These are phyloP conservation scores for Ormyrus thymus DNA, from an alignment of 2,888 invertebrate species.

Conservation along the genomic window DNA sequence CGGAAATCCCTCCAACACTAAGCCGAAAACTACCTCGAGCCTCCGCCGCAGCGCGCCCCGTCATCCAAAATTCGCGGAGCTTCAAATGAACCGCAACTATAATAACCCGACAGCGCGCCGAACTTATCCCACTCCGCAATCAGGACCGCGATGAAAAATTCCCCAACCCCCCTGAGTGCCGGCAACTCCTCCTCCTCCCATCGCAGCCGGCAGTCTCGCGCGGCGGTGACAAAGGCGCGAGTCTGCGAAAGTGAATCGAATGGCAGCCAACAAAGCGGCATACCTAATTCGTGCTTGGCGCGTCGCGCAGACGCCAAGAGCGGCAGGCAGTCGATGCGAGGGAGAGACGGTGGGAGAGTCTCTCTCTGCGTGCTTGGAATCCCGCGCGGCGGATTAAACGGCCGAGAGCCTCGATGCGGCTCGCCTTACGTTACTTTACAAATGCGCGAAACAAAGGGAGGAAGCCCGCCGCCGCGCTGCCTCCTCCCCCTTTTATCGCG, in stretches of 20 bases:
- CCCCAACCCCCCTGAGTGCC: too few relatives aligned
- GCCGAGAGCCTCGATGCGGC: slow-evolving; percentile 1
- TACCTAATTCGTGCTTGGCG: slow-evolving; percentile 29
- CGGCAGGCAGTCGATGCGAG: too few relatives aligned
- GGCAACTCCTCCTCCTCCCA: not conserved
- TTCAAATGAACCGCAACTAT: too few relatives aligned
- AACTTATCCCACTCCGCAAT: not conserved
- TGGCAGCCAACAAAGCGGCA: slow-evolving; percentile 8
- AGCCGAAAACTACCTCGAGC: too few relatives aligned
- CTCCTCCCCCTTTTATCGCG: too few relatives aligned
- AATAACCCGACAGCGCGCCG: not conserved
- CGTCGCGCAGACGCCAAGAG: too few relatives aligned
- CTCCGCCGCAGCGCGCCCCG: too few relatives aligned
- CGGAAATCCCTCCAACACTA: too few relatives aligned
- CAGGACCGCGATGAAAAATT: too few relatives aligned
- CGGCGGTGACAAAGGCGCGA: not conserved
- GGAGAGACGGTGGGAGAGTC: too few relatives aligned
- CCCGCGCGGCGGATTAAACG: slow-evolving; percentile 40
- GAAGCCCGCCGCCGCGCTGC: not conserved
- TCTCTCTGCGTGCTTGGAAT: slow-evolving; percentile 37
- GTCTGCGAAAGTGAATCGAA: slow-evolving; percentile 44
- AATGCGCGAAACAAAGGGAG: slow-evolving; percentile 6
- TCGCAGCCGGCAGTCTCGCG: not conserved
- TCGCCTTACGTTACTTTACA: slow-evolving; percentile 2
- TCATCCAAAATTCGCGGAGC: too few relatives aligned